Conservation (phyloP, 1,140 invertebrate species). For the Anagrus nilaparvatae region DNA sequence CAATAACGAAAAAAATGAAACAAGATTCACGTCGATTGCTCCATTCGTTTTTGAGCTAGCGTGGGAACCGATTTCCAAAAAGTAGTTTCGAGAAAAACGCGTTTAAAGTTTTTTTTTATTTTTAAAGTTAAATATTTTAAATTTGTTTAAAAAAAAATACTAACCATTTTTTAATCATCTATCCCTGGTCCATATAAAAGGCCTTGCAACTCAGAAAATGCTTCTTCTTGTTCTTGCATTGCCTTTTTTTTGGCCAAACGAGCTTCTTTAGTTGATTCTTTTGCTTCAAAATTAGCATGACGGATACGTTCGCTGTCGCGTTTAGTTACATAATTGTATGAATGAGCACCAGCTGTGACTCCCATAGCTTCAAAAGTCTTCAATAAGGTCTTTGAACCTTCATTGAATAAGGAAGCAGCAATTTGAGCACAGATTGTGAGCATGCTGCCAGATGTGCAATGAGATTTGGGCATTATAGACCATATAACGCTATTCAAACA, state of each 20-base stretch:
- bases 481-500: conserved; percentile 5
- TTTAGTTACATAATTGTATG: neutral
- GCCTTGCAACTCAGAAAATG: neutral
- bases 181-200: conserved; percentile 12
- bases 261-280: conserved; percentile 7
- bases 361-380: conserved; percentile 13
- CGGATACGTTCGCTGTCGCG: conserved; percentile 7
- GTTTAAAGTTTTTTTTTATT: too few species aligned
- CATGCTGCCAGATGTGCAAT: neutral
- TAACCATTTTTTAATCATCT: too few species aligned
- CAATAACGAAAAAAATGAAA: too few species aligned
- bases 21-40: too few species aligned
- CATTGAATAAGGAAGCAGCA: conserved; percentile 10
- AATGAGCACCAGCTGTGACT: neutral
- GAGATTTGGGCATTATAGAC: conserved; percentile 13
- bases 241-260: conserved; percentile 6
- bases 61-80: too few species aligned
- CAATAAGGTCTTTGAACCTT: conserved; percentile 9
- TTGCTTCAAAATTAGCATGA: conserved; percentile 1
- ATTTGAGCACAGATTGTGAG: conserved; percentile 7
- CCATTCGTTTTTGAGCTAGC: too few species aligned
- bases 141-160: too few species aligned
- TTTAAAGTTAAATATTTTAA: too few species aligned
- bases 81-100: too few species aligned
- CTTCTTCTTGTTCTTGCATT: neutral